phyloP scores from a whole-genome alignment of 2,797 vertebrate genomes.

The Microcaecilia unicolor region DNA sequence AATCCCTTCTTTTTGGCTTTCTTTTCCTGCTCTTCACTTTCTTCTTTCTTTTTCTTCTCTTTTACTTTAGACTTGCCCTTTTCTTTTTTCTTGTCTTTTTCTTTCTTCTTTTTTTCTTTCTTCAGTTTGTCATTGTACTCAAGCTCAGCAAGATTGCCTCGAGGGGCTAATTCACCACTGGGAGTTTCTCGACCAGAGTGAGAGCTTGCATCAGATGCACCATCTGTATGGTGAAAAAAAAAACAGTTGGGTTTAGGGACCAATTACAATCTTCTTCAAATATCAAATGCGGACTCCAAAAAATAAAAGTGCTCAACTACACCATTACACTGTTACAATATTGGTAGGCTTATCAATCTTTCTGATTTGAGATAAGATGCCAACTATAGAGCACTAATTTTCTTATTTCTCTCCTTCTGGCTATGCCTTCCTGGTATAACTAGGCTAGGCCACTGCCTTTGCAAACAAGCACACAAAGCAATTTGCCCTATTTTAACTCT shows the following conservation, averaged over 20 bases:
- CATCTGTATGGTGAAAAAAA: conserved; percentile 53
- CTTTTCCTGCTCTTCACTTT: conserved; percentile 69
- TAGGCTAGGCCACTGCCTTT: too few relatives aligned
- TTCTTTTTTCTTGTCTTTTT: conserved; percentile 77
- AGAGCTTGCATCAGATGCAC: conserved; percentile 82
- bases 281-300: too few relatives aligned
- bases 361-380: too few relatives aligned
- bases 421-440: too few relatives aligned
- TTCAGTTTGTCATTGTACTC: conserved; percentile 65
- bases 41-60: conserved; percentile 70
- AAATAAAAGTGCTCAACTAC: too few relatives aligned
- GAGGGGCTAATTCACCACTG: conserved; percentile 63
- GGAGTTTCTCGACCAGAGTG: conserved; percentile 71
- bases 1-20: conserved; percentile 86
- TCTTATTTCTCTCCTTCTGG: too few relatives aligned
- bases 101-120: conserved; percentile 75
- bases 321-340: too few relatives aligned
- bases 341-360: too few relatives aligned
- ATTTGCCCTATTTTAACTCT: too few relatives aligned
- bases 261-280: too few relatives aligned
- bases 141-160: conserved; percentile 53
- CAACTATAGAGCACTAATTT: too few relatives aligned
- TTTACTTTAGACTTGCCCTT: conserved; percentile 75
- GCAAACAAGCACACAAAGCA: too few relatives aligned
- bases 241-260: conserved; percentile 16